Evolutionary conservation across 2,888 invertebrate genomes (phyloP), one percentile per base, ranked within the genome.

Genomic region (Phlogophora meticulosa): DNA sequence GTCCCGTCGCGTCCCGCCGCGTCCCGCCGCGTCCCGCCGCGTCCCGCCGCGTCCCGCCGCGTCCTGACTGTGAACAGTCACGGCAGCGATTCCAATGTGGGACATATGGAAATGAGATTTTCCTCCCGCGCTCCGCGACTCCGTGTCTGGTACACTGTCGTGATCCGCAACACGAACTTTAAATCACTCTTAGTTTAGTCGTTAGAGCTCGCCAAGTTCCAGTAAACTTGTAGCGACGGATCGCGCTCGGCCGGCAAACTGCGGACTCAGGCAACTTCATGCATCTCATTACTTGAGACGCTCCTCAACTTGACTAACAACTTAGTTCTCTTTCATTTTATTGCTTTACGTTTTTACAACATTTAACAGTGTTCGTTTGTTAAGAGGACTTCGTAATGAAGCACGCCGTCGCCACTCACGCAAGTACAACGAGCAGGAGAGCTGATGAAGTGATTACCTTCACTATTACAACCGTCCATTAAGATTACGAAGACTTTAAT

Each of bases 261-360:
- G 22, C 4, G 20, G 10, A 22, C 1, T 22, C 4, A 38, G 10
- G n/a, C 0, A 45, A 70, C 22, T 70, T 66, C 10, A n/a, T 20
- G 38, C 67, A 43, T 70, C 67, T 55, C 55, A 67, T 49, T 49
- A 49, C 42, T 42, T 34, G 10, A 34, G 11, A 17, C 22, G 13
- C 32, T 64, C 40, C 24, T 45, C 22, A 43, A 55, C 38, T 73
- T 40, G 9, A 28, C 13, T n/a, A 34, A 34, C 32, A 22, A 24
- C 51, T 51, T 24, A 10, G 22, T 45, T 51, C 11, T 24, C 32
- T 38, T 49, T 52, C 22, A 40, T 45, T 20, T 69, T 34, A 69
- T 48, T 7, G 10, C 13, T 57, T 11, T n/a, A n/a, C 13, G 15
- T 52, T 38, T 32, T 61, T 40, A 7, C 10, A 11, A 17, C 24